A percentile compares a stretch with the other conserved stretches of the same genome.
phyloP scores from a whole-genome alignment of 1,140 invertebrate genomes.

The Rhyacophila brunnea region DNA sequence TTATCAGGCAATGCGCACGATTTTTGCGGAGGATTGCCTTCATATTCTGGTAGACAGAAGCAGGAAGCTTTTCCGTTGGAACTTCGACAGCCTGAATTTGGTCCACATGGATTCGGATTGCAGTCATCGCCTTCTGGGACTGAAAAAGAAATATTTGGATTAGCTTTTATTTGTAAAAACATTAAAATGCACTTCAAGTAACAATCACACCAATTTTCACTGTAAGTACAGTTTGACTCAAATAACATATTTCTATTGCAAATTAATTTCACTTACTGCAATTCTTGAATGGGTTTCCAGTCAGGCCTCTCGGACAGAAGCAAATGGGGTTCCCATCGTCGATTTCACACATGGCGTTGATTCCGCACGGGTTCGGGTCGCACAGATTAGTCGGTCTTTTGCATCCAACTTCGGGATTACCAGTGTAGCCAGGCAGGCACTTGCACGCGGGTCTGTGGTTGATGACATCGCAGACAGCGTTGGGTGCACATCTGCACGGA shows the following conservation, averaged over 20 bases:
- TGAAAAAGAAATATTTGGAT: constrained; percentile 45
- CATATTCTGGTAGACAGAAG: constrained; percentile 84
- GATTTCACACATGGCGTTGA: constrained; percentile 79
- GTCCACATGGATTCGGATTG: constrained; percentile 79
- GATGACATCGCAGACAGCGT: constrained; percentile 74
- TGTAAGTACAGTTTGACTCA: no score
- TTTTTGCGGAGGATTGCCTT: constrained; percentile 75
- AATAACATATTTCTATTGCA: no score
- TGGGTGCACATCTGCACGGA: constrained; percentile 73
- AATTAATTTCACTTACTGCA: constrained; percentile 94
- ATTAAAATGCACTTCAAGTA: no score
- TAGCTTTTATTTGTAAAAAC: neutral
- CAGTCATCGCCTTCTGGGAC: constrained; percentile 86
- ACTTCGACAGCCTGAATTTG: constrained; percentile 75
- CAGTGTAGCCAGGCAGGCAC: constrained; percentile 72
- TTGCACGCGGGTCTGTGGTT: constrained; percentile 73
- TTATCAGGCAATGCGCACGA: constrained; percentile 67
- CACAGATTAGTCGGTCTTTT: constrained; percentile 70
- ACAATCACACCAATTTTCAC: neutral
- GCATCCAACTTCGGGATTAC: constrained; percentile 65
- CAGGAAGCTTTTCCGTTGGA: constrained; percentile 71
- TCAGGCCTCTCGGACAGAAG: constrained; percentile 84
- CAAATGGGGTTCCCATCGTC: constrained; percentile 86
- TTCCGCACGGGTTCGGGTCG: constrained; percentile 80
- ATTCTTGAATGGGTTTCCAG: constrained; percentile 87